phyloP scores from a whole-genome alignment of 2,113 vertebrate genomes.

The Phylloscopus whistleri region DNA sequence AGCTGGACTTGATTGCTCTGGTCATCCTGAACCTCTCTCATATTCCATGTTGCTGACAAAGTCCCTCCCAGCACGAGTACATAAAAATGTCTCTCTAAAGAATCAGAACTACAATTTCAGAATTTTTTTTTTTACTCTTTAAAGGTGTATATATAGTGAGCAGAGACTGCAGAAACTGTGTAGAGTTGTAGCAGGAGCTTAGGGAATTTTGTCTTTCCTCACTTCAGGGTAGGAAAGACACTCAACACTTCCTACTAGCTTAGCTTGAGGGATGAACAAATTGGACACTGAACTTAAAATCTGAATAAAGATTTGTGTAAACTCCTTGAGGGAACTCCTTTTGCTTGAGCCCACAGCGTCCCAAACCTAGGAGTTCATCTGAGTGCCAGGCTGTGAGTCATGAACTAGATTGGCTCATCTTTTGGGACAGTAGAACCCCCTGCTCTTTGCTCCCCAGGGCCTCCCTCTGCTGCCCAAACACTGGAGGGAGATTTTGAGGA shows the following conservation, averaged over 20 bases:
- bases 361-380: neutral
- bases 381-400: neutral
- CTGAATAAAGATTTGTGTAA: neutral
- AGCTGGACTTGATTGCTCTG: neutral
- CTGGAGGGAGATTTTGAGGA: neutral
- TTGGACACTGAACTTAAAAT: neutral
- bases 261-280: neutral
- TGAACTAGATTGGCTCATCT: neutral
- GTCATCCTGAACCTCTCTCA: neutral
- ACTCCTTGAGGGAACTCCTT: neutral
- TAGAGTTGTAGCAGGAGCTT: neutral
- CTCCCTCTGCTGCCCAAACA: neutral
- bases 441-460: neutral
- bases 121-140: neutral
- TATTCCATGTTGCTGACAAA: neutral
- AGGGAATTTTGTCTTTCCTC: neutral
- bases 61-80: neutral
- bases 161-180: neutral
- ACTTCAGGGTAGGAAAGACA: neutral
- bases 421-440: neutral
- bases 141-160: neutral
- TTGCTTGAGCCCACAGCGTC: neutral
- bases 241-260: neutral
- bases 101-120: neutral
- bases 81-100: neutral